A percentile compares a stretch with the other conserved stretches of the same genome.
phyloP scores from a whole-genome alignment of 2,113 vertebrate genomes.

The Lycocorax pyrrhopterus region DNA sequence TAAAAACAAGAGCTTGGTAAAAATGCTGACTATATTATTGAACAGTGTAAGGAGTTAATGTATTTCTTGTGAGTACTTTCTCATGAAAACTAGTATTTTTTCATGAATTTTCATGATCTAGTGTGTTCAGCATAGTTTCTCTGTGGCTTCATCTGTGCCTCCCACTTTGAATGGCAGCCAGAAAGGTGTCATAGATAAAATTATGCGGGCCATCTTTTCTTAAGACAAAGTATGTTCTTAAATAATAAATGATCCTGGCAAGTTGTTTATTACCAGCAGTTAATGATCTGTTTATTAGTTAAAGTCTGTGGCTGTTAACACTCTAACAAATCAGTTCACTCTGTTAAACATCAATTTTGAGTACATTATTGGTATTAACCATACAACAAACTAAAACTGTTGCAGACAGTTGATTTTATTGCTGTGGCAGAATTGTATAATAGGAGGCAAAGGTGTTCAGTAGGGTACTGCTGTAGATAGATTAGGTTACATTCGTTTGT shows the following conservation, averaged over 20 bases:
- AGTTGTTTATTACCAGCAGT: slow-evolving; percentile 73
- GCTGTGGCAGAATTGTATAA: background rate
- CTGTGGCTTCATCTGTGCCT: background rate
- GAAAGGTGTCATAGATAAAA: slow-evolving; percentile 15
- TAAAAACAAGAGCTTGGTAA: background rate
- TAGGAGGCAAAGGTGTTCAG: slow-evolving; percentile 16
- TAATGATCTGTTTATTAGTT: slow-evolving; percentile 76
- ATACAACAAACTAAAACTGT: slow-evolving; percentile 63
- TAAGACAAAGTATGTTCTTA: slow-evolving; percentile 58
- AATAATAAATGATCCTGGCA: slow-evolving; percentile 76
- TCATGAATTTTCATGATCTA: background rate
- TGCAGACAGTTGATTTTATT: slow-evolving; percentile 73
- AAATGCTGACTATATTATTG: background rate
- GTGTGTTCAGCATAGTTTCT: background rate
- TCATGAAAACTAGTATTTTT: background rate
- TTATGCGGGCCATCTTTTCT: background rate
- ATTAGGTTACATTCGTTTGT: slow-evolving; percentile 18
- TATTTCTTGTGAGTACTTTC: background rate
- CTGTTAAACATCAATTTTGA: slow-evolving; percentile 76
- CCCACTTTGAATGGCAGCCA: background rate
- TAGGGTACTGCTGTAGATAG: background rate
- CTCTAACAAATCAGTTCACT: slow-evolving; percentile 61
- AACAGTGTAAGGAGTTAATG: background rate
- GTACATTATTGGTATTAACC: slow-evolving; percentile 70
- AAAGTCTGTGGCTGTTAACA: slow-evolving; percentile 70